A percentile compares a stretch with the other conserved stretches of the same genome.
These are phyloP conservation scores for Parauchenoglanis ngamensis DNA, from an alignment of 2,797 vertebrate genomes.

Conservation along the genomic window DNA sequence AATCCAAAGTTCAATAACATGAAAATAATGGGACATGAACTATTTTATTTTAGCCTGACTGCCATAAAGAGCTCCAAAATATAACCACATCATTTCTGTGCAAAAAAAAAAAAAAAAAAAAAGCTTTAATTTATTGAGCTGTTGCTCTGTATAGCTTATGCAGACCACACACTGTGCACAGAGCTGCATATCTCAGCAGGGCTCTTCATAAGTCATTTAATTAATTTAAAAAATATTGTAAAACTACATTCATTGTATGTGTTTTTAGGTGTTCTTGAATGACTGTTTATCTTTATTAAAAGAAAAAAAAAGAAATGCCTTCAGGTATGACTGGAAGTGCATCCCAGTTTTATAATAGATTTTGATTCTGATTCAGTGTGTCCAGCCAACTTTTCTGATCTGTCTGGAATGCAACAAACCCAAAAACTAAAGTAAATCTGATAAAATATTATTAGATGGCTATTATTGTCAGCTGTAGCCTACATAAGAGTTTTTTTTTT, in stretches of 20 bases:
- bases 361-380: background rate
- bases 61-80: background rate
- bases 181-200: background rate
- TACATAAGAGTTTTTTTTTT: background rate
- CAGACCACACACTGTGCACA: background rate
- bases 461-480: background rate
- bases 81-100: background rate
- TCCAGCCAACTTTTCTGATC: background rate
- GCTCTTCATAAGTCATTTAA: background rate
- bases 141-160: background rate
- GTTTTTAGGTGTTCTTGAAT: background rate
- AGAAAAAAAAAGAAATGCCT: background rate
- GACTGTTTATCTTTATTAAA: background rate
- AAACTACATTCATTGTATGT: background rate
- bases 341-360: background rate
- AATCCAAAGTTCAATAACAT: constrained; percentile 2
- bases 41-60: background rate
- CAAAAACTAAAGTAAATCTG: background rate
- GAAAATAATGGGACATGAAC: background rate
- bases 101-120: background rate
- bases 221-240: background rate
- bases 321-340: background rate
- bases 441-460: background rate
- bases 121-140: background rate
- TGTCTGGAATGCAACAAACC: background rate